A percentile compares a stretch with the other conserved stretches of the same genome.
Conservation (phyloP, 53 echinoderm and acorn worm species). For the Antedon mediterranea region DNA sequence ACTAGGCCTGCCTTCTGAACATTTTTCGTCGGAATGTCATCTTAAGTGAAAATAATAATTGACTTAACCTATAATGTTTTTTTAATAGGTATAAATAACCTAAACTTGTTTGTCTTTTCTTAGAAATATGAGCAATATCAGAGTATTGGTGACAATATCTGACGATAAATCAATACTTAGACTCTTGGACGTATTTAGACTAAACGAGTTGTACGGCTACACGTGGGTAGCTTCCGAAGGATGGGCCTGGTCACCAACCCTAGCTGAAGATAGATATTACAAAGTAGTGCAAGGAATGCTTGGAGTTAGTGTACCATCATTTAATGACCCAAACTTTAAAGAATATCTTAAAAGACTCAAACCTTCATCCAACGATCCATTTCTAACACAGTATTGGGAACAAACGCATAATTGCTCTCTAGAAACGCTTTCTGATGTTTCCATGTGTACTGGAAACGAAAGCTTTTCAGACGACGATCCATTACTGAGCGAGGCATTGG, state of each 20-base stretch:
- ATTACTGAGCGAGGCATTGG: conserved; percentile 15
- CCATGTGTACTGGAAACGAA: conserved; percentile 33
- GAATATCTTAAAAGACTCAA: conserved; percentile 24
- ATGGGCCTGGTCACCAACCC: conserved; percentile 43
- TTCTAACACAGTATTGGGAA: conserved; percentile 67
- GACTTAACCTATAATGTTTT: too few species aligned
- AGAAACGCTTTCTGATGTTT: background rate
- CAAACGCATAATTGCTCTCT: conserved; percentile 30
- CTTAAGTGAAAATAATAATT: too few species aligned
- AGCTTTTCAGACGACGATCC: conserved; percentile 19
- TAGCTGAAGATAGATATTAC: conserved; percentile 20
- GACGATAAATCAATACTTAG: conserved; percentile 54
- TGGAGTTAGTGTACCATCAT: conserved; percentile 35
- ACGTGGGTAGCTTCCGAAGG: conserved; percentile 72
- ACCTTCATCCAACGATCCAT: conserved; percentile 42
- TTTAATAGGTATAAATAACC: too few species aligned
- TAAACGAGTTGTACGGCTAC: conserved; percentile 51
- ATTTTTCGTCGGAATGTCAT: too few species aligned
- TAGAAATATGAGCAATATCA: conserved; percentile 49
- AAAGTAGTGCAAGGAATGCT: conserved; percentile 62
- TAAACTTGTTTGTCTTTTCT: too few species aligned
- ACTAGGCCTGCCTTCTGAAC: too few species aligned
- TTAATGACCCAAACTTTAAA: conserved; percentile 12
- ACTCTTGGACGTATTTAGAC: conserved; percentile 43
- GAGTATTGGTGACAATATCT: conserved; percentile 63